These are phyloP conservation scores for Clivina fossor DNA, from an alignment of 2,888 invertebrate species.

Conservation along the genomic window DNA sequence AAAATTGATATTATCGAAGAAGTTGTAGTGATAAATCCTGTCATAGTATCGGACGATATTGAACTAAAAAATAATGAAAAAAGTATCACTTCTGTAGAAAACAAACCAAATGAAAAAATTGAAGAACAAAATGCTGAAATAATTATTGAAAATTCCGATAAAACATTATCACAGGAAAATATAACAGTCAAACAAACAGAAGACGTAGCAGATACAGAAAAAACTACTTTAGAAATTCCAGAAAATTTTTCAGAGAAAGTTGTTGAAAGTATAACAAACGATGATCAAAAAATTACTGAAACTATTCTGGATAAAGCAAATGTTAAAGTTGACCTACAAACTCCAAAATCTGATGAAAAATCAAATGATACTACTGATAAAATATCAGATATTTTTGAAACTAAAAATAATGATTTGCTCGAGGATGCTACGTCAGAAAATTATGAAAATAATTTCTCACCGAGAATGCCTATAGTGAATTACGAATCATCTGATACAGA, in stretches of 20 bases:
- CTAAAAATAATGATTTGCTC: neutral
- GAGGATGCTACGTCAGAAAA: no score
- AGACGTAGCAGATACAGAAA: no score
- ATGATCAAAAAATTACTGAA: no score
- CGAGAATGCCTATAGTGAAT: neutral
- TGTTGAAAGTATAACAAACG: no score
- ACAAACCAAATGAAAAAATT: neutral
- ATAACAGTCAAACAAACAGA: no score
- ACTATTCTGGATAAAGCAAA: no score
- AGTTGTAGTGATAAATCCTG: no score
- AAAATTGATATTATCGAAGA: neutral
- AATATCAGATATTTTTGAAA: neutral
- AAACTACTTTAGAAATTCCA: no score
- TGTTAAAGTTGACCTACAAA: no score
- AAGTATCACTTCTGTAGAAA: neutral
- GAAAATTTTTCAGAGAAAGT: no score
- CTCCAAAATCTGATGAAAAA: constrained; percentile 2
- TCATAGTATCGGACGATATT: neutral
- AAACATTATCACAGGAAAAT: no score
- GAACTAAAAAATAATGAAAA: neutral
- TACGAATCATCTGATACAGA: neutral
- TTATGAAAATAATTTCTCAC: neutral
- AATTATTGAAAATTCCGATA: neutral
- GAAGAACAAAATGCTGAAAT: neutral
- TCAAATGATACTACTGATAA: neutral